Evolutionary conservation across 2,113 vertebrate species (phyloP).

Genomic region (Gopherus flavomarginatus): DNA sequence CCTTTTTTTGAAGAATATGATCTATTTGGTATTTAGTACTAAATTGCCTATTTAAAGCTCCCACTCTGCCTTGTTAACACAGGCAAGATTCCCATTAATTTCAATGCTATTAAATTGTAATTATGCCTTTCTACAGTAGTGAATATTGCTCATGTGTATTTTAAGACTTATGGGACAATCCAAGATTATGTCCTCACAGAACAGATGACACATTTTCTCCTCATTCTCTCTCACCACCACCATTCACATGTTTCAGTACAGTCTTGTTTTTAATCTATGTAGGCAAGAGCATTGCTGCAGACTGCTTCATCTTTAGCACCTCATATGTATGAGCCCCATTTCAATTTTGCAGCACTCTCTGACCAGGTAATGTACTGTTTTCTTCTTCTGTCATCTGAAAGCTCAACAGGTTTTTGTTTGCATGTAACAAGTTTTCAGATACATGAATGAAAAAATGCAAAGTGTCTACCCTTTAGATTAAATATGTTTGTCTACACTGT

Average conservation of each 20-base stretch:
- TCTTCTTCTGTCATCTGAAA: constrained; percentile 3
- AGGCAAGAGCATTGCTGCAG: constrained; percentile 95
- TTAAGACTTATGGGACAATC: background rate
- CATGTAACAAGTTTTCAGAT: background rate
- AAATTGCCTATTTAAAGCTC: background rate
- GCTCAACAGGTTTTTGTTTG: background rate
- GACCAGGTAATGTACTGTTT: constrained; percentile 87
- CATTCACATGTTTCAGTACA: background rate
- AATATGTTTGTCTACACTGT: background rate
- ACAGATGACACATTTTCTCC: background rate
- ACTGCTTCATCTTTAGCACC: constrained; percentile 91
- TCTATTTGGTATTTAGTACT: background rate
- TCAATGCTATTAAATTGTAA: background rate
- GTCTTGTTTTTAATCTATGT: background rate
- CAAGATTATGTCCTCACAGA: background rate
- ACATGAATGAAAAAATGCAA: background rate
- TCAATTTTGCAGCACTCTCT: constrained; percentile 91
- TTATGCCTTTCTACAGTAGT: background rate
- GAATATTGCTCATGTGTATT: background rate
- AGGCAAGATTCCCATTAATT: background rate
- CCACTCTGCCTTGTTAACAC: background rate
- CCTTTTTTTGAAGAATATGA: background rate
- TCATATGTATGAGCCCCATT: constrained; percentile 97
- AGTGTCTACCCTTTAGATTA: background rate
- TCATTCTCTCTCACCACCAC: background rate